phyloP scores from a whole-genome alignment of 1,140 invertebrate species.

The Luehdorfia chinensis region DNA sequence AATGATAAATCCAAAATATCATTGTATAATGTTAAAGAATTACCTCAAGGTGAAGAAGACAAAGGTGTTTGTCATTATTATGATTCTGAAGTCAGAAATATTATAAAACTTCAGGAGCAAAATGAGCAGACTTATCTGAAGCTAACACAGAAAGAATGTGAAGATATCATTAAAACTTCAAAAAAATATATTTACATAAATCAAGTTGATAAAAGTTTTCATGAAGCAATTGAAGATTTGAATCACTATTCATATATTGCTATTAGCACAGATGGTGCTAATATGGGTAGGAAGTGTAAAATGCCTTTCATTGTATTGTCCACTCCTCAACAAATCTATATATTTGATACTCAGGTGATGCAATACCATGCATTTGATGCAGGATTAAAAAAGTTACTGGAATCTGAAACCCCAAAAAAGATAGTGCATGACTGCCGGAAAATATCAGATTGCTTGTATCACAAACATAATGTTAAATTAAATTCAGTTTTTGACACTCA shows the following conservation, averaged over 20 bases:
- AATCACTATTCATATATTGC: constrained; percentile 54
- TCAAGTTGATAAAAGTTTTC: constrained; percentile 65
- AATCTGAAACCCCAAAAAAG: constrained; percentile 67
- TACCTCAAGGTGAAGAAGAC: constrained; percentile 42
- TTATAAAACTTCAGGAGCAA: constrained; percentile 56
- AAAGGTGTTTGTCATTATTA: constrained; percentile 64
- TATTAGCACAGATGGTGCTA: constrained; percentile 63
- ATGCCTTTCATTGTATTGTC: constrained; percentile 69
- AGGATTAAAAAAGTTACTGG: constrained; percentile 64
- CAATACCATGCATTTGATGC: constrained; percentile 68
- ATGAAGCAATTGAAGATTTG: constrained; percentile 63
- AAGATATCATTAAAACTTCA: constrained; percentile 59
- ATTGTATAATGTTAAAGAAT: constrained; percentile 62
- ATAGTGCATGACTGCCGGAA: constrained; percentile 74
- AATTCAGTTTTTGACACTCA: constrained; percentile 75
- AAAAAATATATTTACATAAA: constrained; percentile 70
- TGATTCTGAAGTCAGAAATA: constrained; percentile 58
- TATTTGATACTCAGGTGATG: constrained; percentile 74
- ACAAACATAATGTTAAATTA: constrained; percentile 71
- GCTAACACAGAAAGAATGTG: constrained; percentile 63
- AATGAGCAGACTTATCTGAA: constrained; percentile 51
- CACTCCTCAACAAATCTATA: constrained; percentile 70
- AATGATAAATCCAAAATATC: constrained; percentile 69
- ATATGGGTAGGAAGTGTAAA: constrained; percentile 70
- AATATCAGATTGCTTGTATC: constrained; percentile 71